phyloP scores from a whole-genome alignment of 2,797 vertebrate genomes.

The Aplochiton taeniatus region DNA sequence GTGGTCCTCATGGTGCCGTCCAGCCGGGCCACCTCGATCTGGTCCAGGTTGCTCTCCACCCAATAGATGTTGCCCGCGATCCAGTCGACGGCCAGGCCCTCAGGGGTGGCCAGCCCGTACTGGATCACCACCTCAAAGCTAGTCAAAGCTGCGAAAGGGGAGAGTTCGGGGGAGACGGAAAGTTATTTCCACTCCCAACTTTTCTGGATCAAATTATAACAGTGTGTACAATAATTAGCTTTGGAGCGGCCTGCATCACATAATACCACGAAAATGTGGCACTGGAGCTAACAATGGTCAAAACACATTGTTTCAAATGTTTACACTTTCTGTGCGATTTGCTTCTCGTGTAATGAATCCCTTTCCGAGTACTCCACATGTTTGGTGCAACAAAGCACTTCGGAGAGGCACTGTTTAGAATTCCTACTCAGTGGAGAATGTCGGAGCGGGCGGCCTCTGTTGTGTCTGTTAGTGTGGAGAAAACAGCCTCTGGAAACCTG shows the following conservation, averaged over 20 bases:
- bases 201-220: too few species aligned
- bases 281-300: not conserved
- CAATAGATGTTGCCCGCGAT: slow-evolving; percentile 99
- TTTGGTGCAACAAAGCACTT: slow-evolving; percentile 16
- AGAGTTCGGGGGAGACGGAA: not conserved
- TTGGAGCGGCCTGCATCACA: too few species aligned
- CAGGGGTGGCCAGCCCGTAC: slow-evolving; percentile 92
- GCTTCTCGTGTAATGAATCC: not conserved
- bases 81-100: slow-evolving; percentile 97
- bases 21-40: slow-evolving; percentile 96
- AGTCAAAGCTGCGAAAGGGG: slow-evolving; percentile 81
- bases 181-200: not conserved
- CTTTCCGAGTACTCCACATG: slow-evolving; percentile 19
- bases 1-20: slow-evolving; percentile 95
- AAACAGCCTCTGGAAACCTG: slow-evolving; percentile 34
- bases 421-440: slow-evolving; percentile 22
- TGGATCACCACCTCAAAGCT: slow-evolving; percentile 98
- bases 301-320: too few species aligned
- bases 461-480: slow-evolving; percentile 27
- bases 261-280: not conserved
- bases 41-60: slow-evolving; percentile 98
- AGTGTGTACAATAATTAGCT: not conserved
- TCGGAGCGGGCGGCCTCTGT: slow-evolving; percentile 23
- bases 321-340: not conserved
- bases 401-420: slow-evolving; percentile 34